Evolutionary conservation across 2,113 vertebrate species (phyloP).

Genomic region (Poecile atricapillus): DNA sequence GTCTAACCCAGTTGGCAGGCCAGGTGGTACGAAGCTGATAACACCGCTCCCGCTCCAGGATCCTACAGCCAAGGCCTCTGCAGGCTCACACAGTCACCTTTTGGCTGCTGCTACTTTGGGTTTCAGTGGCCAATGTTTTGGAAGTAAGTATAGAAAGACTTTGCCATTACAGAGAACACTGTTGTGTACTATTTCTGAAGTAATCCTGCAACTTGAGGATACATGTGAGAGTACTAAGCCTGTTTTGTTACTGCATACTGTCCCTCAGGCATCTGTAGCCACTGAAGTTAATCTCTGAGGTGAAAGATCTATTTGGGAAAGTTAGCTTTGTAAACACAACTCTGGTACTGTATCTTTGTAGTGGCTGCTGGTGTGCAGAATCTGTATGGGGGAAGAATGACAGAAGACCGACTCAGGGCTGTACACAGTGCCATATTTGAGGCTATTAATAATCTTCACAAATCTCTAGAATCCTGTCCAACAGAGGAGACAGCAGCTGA

Average conservation of each 20-base stretch:
- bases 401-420: slow-evolving; percentile 65
- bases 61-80: not conserved
- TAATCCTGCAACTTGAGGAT: not conserved
- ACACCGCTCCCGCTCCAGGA: not conserved
- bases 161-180: not conserved
- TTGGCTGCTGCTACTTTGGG: slow-evolving; percentile 17
- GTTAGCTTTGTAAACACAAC: not conserved
- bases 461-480: slow-evolving; percentile 86
- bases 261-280: not conserved
- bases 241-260: not conserved
- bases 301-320: not conserved
- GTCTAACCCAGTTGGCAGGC: slow-evolving; percentile 41
- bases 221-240: not conserved
- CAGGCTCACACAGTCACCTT: not conserved
- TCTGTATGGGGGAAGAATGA: slow-evolving; percentile 79
- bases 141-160: slow-evolving; percentile 67
- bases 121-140: slow-evolving; percentile 40
- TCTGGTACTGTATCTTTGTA: slow-evolving; percentile 10
- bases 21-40: slow-evolving; percentile 53
- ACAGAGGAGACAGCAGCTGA: slow-evolving; percentile 62
- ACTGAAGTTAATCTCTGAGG: not conserved
- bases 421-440: slow-evolving; percentile 80
- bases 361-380: slow-evolving; percentile 47
- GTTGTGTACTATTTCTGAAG: not conserved
- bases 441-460: slow-evolving; percentile 86